Base-by-base conservation (phyloP, 2,797 vertebrate species). In the Megalops cyprinoides region DNA sequence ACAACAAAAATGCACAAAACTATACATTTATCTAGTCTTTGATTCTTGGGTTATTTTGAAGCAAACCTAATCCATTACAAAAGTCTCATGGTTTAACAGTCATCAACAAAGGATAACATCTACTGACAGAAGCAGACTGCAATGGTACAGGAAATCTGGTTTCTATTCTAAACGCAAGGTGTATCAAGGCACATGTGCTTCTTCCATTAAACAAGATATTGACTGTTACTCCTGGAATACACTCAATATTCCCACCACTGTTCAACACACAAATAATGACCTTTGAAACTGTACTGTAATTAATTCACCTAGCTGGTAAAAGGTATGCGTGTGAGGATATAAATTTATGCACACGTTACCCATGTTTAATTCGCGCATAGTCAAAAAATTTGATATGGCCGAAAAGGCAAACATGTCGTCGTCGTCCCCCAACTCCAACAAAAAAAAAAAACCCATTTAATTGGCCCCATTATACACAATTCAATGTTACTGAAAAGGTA, bases 21-120 rank as follows among this genome's bases (percentile, higher is more conserved):
- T 44, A 81, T 83, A 84, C 79, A 84, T 81, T 81, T 81, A 86
- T 81, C 82, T 86, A 82, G 82, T 87, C 83, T 86, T 78, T 83
- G 67, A 46, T 71, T 56, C 78, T 76, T 83, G 46, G 37, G 48
- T 78, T 78, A 77, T 39, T 77, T 82, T 84, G 76, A 84, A 90
- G 84, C 80, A 85, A 83, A 89, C 76, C 82, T 84, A 79, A 84
- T 77, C 31, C 46, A 49, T 31, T 42, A 77, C 51, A 31, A 67
- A 67, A 82, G 78, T 87, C 56, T 78, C 84, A 90, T 89, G 89
- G 88, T 87, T 90, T 91, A 89, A 87, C 87, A 89, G 81, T 83
- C 88, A 87, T 71, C 84, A 83, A 56, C 42, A 77, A 88, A 84
- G 78, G 78, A 73, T 83, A 83, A 77, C 83, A 15, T 76, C 80